Percentiles rank a stretch among this genome's conserved stretches.
Evolutionary conservation across 2,888 invertebrate genomes (phyloP).

Genomic region (Crocallis elinguaria): DNA sequence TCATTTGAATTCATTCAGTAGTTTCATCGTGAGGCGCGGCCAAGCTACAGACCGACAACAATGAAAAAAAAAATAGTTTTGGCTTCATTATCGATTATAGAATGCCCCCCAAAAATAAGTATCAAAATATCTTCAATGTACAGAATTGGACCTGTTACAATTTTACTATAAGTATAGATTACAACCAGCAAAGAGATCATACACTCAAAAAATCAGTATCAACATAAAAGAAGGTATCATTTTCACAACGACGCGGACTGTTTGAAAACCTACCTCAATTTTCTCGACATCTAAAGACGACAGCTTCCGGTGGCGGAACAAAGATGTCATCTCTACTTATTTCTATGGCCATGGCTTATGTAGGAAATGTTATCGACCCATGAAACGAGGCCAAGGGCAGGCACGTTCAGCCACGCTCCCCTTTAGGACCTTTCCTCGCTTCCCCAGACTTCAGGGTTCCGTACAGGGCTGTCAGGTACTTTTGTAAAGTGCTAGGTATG

Average conservation of each 20-base stretch:
- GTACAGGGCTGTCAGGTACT: not conserved
- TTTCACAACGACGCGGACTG: not conserved
- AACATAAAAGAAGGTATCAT: no score
- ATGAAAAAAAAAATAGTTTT: no score
- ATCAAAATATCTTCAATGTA: no score
- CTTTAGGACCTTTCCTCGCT: not conserved
- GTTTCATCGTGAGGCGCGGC: no score
- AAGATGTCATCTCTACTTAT: not conserved
- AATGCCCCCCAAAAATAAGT: no score
- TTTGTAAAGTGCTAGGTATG: not conserved
- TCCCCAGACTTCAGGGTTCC: not conserved
- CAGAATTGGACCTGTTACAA: no score
- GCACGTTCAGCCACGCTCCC: constrained; percentile 12
- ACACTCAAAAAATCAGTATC: no score
- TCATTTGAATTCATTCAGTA: no score
- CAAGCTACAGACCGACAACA: no score
- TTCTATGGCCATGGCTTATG: constrained; percentile 2
- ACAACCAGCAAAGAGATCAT: no score
- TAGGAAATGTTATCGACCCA: constrained; percentile 37
- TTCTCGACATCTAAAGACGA: constrained; percentile 2
- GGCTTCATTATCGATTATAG: no score
- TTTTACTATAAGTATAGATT: no score
- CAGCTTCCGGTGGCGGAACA: constrained; percentile 10
- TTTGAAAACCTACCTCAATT: constrained; percentile 4
- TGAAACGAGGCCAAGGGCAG: constrained; percentile 48